Conservation (phyloP, 64 coral and sea anemone species). For the Exaiptasia diaphana region DNA sequence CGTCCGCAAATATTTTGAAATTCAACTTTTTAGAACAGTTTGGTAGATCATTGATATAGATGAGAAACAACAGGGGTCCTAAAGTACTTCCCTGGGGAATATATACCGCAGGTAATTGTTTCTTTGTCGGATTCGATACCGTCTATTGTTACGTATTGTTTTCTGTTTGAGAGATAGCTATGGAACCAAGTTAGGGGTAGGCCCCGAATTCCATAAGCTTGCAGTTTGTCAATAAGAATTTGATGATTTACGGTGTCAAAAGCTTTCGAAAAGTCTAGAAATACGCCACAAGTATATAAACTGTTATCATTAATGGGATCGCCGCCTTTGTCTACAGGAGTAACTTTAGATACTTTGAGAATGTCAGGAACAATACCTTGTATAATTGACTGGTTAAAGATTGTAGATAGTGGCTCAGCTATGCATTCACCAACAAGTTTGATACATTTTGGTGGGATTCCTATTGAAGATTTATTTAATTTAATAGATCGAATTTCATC, state of each 20-base stretch:
- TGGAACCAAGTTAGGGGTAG: neutral
- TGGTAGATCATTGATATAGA: slow-evolving; percentile 15
- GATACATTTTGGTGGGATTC: no score
- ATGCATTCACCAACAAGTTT: no score
- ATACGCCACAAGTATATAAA: neutral
- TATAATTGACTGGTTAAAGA: no score
- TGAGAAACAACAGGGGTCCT: neutral
- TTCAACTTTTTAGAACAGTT: slow-evolving; percentile 14
- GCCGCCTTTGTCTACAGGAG: no score
- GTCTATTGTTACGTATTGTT: neutral
- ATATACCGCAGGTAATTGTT: no score
- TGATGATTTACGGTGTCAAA: neutral
- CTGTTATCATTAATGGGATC: no score
- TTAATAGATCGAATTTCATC: no score
- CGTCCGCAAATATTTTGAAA: slow-evolving; percentile 26
- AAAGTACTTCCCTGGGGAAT: slow-evolving; percentile 14
- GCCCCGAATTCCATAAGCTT: neutral
- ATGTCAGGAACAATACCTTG: no score
- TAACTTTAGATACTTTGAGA: no score
- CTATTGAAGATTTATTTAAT: no score
- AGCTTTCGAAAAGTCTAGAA: neutral
- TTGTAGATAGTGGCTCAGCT: no score
- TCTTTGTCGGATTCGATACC: no score
- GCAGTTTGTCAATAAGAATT: neutral
- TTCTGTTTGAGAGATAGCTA: neutral